A percentile compares a stretch with the other conserved stretches of the same genome.
These are phyloP conservation scores for Holacanthus passer DNA, from an alignment of 2,113 vertebrate species.

Conservation along the genomic window DNA sequence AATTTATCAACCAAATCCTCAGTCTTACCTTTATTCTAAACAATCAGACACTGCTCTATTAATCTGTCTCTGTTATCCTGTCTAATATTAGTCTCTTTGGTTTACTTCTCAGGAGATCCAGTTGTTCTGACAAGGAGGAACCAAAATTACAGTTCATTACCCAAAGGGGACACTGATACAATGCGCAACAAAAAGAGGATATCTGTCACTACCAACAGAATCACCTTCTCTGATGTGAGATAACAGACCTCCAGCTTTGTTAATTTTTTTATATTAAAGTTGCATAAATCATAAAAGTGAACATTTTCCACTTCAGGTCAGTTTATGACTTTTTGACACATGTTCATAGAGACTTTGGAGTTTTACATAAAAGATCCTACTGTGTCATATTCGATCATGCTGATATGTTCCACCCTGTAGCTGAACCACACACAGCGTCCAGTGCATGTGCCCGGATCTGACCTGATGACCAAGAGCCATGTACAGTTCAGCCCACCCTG, in stretches of 20 bases:
- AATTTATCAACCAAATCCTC: background rate
- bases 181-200: slow-evolving; percentile 37
- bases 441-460: background rate
- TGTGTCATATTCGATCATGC: background rate
- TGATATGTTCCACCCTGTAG: slow-evolving; percentile 36
- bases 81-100: background rate
- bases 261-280: background rate
- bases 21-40: background rate
- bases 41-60: background rate
- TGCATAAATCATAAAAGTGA: background rate
- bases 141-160: slow-evolving; percentile 40
- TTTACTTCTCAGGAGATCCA: slow-evolving; percentile 22
- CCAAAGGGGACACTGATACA: slow-evolving; percentile 41
- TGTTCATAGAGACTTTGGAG: too few relatives aligned
- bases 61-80: background rate
- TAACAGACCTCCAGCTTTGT: background rate
- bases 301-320: background rate
- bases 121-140: background rate
- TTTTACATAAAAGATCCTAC: background rate
- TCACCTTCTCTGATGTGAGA: slow-evolving; percentile 61
- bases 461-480: slow-evolving; percentile 40
- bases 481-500: slow-evolving; percentile 35
- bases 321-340: background rate
- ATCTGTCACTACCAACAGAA: slow-evolving; percentile 47
- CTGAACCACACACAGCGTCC: background rate